These are phyloP conservation scores for Leptobrachium leishanense DNA, from an alignment of 2,113 vertebrate genomes.

Conservation along the genomic window DNA sequence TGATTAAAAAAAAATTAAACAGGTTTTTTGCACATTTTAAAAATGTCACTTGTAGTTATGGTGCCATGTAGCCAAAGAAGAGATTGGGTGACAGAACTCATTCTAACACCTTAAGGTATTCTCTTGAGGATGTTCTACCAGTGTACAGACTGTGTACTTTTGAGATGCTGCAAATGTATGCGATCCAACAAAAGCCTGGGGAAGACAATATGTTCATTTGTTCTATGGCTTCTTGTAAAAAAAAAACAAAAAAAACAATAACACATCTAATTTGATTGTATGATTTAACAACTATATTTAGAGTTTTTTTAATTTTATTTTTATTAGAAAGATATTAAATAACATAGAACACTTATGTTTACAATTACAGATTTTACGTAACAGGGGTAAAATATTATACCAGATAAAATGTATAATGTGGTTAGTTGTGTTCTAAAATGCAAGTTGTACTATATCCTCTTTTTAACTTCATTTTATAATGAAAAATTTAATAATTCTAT, in stretches of 20 bases:
- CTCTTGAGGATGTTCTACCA: not conserved
- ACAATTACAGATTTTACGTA: too few species aligned
- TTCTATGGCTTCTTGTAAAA: not conserved
- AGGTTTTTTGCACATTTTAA: conserved; percentile 13
- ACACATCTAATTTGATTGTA: too few species aligned
- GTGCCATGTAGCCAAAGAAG: conserved; percentile 14
- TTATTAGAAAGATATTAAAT: too few species aligned
- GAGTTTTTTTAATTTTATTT: too few species aligned
- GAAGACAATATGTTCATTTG: not conserved
- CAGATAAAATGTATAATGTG: too few species aligned
- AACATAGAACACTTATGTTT: too few species aligned
- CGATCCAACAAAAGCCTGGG: not conserved
- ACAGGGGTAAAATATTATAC: too few species aligned
- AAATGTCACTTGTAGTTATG: conserved; percentile 35
- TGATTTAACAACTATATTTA: too few species aligned
- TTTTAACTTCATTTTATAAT: too few species aligned
- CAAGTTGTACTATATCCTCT: too few species aligned
- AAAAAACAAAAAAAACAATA: not conserved
- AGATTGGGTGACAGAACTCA: conserved; percentile 11
- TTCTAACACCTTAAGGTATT: conserved; percentile 7
- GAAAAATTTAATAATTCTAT: too few species aligned
- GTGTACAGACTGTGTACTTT: not conserved
- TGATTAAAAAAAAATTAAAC: conserved; percentile 23
- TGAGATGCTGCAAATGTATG: not conserved
- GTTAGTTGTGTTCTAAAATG: too few species aligned